Evolutionary conservation across 1,140 invertebrate species (phyloP).

Genomic region (Vollenhovia emeryi): DNA sequence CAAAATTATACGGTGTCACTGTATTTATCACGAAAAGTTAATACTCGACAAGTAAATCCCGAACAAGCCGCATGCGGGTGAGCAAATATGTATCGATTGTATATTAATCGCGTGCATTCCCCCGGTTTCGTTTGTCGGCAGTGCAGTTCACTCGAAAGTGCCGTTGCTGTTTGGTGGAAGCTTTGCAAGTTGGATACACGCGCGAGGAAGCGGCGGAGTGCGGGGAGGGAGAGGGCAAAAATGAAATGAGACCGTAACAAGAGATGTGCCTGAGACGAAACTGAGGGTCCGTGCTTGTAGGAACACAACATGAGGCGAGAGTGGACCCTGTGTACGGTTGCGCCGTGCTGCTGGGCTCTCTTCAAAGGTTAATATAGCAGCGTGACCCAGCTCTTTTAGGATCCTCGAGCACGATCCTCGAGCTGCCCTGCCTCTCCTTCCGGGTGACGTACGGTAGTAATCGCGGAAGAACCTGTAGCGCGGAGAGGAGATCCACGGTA

Average conservation of each 20-base stretch:
- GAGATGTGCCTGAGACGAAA: slow-evolving; percentile 1
- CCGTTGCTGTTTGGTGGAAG: background rate
- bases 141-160: too few relatives aligned
- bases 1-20: background rate
- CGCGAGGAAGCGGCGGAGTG: background rate
- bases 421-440: background rate
- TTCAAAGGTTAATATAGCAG: slow-evolving; percentile 29
- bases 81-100: background rate
- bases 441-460: background rate
- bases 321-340: background rate
- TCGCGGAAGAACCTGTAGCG: slow-evolving; percentile 19
- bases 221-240: background rate
- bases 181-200: slow-evolving; percentile 29
- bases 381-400: slow-evolving; percentile 26
- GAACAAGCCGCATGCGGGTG: background rate
- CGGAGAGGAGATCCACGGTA: slow-evolving; percentile 28
- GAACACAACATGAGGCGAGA: background rate
- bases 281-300: background rate
- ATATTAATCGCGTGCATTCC: background rate
- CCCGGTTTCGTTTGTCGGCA: slow-evolving; percentile 13
- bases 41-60: background rate
- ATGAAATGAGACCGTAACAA: slow-evolving; percentile 11
- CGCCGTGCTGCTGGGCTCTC: background rate
- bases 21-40: background rate
- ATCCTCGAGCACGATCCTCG: background rate